Evolutionary conservation across 2,888 invertebrate species (phyloP).

Genomic region (Endomychus coccineus): DNA sequence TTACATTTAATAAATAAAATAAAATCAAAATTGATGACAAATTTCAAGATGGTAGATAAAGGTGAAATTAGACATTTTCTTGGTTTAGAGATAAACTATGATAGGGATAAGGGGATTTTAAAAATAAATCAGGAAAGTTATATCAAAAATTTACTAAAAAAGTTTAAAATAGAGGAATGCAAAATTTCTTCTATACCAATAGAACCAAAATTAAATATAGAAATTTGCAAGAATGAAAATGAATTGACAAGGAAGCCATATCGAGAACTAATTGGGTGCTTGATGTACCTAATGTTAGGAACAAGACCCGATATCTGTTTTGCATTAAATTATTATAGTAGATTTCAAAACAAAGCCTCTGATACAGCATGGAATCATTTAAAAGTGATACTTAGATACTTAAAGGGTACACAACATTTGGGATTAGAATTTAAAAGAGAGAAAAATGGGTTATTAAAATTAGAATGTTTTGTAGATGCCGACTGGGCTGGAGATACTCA

Average conservation of each 20-base stretch:
- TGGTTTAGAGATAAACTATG: too few relatives aligned
- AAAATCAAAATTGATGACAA: slow-evolving; percentile 3
- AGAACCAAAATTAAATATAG: slow-evolving; percentile 7
- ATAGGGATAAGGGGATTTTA: too few relatives aligned
- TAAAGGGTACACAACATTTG: slow-evolving; percentile 17
- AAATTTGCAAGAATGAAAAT: slow-evolving; percentile 3
- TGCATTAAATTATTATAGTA: slow-evolving; percentile 17
- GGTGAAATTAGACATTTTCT: slow-evolving; percentile 6
- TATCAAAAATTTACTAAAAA: slow-evolving; percentile 2
- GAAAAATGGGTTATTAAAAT: slow-evolving; percentile 3
- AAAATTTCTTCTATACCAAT: slow-evolving; percentile 8
- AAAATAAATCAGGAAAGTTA: slow-evolving; percentile 7
- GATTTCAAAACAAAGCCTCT: slow-evolving; percentile 16
- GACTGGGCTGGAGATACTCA: slow-evolving; percentile 29
- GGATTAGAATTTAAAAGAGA: slow-evolving; percentile 11
- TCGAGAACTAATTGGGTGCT: slow-evolving; percentile 17
- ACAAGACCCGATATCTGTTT: slow-evolving; percentile 16
- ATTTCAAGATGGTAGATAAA: slow-evolving; percentile 11
- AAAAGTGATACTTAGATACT: slow-evolving; percentile 20
- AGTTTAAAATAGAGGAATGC: slow-evolving; percentile 5
- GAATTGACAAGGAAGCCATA: slow-evolving; percentile 12
- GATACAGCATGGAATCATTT: slow-evolving; percentile 16
- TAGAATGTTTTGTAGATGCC: slow-evolving; percentile 27
- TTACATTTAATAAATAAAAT: slow-evolving; percentile 7
- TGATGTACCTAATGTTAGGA: slow-evolving; percentile 20